Percentiles rank a stretch among this genome's conserved stretches.
These are phyloP conservation scores for Tipula confusa DNA, from an alignment of 2,888 invertebrate species.

Conservation along the genomic window DNA sequence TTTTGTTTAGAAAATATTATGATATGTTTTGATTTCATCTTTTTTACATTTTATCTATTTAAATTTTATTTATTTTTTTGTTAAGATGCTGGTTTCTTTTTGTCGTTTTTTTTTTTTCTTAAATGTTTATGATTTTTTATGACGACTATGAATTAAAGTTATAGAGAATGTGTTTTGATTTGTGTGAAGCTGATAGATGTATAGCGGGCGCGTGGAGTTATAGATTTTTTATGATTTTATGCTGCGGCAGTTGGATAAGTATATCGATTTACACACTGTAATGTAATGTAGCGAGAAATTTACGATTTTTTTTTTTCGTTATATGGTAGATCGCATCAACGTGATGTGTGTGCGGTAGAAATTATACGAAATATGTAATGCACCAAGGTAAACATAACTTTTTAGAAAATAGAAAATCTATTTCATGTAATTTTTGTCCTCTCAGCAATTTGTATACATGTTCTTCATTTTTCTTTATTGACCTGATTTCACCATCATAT, in stretches of 20 bases:
- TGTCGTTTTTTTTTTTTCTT: not conserved
- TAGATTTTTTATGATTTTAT: not conserved
- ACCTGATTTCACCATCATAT: no score
- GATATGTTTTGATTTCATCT: constrained; percentile 12
- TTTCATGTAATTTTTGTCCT: no score
- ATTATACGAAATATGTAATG: no score
- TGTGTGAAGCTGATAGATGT: not conserved
- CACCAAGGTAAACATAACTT: no score
- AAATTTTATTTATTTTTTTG: not conserved
- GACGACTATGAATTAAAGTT: not conserved
- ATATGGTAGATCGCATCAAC: no score
- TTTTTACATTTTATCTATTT: constrained; percentile 25
- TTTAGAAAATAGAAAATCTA: no score
- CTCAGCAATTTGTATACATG: no score
- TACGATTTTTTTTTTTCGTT: no score
- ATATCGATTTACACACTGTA: not conserved
- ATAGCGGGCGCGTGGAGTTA: not conserved
- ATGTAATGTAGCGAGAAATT: no score
- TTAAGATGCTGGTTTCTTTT: not conserved
- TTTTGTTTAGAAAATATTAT: constrained; percentile 25
- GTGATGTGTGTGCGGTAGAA: no score
- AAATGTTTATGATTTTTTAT: not conserved
- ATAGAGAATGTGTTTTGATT: not conserved
- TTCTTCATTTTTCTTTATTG: no score
- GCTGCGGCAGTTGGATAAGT: not conserved